phyloP scores from a whole-genome alignment of 2,113 vertebrate genomes.

The Microtus ochrogaster region DNA sequence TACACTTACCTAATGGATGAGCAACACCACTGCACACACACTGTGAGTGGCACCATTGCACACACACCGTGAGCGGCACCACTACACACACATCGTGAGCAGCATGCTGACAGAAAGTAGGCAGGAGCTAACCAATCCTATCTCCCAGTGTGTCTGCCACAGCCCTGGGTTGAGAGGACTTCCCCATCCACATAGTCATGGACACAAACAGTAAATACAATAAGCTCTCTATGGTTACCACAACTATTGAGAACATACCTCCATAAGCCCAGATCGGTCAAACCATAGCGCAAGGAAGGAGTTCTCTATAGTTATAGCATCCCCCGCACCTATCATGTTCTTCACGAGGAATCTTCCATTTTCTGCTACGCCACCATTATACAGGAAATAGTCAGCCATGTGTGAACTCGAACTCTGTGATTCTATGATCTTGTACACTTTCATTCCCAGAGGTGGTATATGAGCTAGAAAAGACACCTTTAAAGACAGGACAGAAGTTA shows the following conservation, averaged over 20 bases:
- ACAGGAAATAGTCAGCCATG: slow-evolving; percentile 87
- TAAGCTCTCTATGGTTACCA: background rate
- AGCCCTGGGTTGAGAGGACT: background rate
- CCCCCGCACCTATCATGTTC: slow-evolving; percentile 75
- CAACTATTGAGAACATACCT: slow-evolving; percentile 87
- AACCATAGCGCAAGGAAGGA: slow-evolving; percentile 89
- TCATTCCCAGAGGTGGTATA: slow-evolving; percentile 90
- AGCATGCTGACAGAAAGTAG: accelerated
- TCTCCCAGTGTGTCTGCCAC: no score
- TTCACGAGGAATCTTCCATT: slow-evolving; percentile 88
- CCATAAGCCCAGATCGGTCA: slow-evolving; percentile 90
- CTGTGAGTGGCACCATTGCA: background rate
- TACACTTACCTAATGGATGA: background rate
- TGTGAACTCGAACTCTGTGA: slow-evolving; percentile 82
- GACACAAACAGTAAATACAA: background rate
- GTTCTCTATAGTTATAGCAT: slow-evolving; percentile 90
- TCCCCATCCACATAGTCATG: background rate
- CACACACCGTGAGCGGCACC: background rate
- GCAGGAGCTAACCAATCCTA: accelerated
- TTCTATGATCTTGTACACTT: slow-evolving; percentile 90
- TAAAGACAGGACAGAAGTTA: background rate
- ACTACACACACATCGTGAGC: background rate
- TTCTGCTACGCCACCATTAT: slow-evolving; percentile 74
- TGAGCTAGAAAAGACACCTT: slow-evolving; percentile 92
- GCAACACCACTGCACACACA: background rate